Percentiles rank a stretch among this genome's conserved stretches.
Evolutionary conservation across 2,113 vertebrate species (phyloP).

Genomic region (Ceratotherium simum): DNA sequence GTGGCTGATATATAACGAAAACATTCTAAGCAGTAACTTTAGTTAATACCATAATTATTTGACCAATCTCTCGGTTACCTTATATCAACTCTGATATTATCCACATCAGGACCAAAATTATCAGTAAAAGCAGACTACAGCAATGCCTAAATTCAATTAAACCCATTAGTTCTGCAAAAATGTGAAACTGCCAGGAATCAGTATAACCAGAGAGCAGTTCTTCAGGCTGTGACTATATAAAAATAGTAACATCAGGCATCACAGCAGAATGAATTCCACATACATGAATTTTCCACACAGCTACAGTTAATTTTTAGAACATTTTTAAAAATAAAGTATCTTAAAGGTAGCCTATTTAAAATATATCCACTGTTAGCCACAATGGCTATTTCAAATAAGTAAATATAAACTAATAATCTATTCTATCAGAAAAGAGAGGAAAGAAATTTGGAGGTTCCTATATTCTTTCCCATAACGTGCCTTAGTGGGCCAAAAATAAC

Average conservation of each 20-base stretch:
- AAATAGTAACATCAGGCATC: not conserved
- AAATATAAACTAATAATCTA: conserved; percentile 51
- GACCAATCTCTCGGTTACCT: not conserved
- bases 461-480: not conserved
- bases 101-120: conserved; percentile 35
- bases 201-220: not conserved
- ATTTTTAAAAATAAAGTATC: conserved; percentile 29
- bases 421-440: not conserved
- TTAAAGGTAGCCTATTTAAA: conserved; percentile 33
- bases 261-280: not conserved
- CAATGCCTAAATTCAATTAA: conserved; percentile 45
- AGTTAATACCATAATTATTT: not conserved
- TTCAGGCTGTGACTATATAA: not conserved
- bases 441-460: not conserved
- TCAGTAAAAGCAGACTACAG: not conserved
- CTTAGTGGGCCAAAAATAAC: not conserved
- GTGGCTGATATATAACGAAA: not conserved
- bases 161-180: not conserved
- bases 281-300: not conserved
- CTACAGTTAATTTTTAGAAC: conserved; percentile 18
- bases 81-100: conserved; percentile 9
- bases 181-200: not conserved
- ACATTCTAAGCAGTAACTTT: conserved; percentile 22
- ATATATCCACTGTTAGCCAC: conserved; percentile 17
- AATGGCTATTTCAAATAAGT: conserved; percentile 37